phyloP scores from a whole-genome alignment of 2,888 invertebrate species.

The Julus scanicus region DNA sequence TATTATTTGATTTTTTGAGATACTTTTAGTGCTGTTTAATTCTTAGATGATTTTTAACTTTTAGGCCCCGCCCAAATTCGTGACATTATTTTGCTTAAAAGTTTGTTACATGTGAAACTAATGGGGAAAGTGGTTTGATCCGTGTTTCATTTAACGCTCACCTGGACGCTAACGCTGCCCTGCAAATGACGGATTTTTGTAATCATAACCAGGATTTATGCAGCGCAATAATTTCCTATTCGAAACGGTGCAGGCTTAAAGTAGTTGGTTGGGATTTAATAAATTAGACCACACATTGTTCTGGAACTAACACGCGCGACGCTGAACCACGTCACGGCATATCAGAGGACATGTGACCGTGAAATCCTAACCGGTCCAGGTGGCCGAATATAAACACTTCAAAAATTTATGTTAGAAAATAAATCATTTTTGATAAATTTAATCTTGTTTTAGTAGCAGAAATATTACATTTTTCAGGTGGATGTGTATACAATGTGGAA shows the following conservation, averaged over 20 bases:
- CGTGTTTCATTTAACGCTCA: background rate
- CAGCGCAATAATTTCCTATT: background rate
- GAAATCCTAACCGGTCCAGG: background rate
- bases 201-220: background rate
- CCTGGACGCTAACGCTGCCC: background rate
- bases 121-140: background rate
- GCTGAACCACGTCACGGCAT: background rate
- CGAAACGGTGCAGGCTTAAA: no score
- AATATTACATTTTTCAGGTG: no score
- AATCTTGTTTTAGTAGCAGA: no score
- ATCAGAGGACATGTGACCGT: background rate
- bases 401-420: background rate
- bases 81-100: background rate
- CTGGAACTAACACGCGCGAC: background rate
- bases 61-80: background rate
- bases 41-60: no score
- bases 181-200: background rate
- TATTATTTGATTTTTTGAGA: no score
- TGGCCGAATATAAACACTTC: background rate
- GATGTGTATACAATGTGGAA: no score
- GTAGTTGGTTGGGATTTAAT: background rate
- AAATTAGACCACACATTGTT: background rate
- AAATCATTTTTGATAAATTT: constrained; percentile 2
- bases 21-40: no score
- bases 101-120: background rate